phyloP scores from a whole-genome alignment of 2,113 vertebrate genomes.

The Nannospalax galili region DNA sequence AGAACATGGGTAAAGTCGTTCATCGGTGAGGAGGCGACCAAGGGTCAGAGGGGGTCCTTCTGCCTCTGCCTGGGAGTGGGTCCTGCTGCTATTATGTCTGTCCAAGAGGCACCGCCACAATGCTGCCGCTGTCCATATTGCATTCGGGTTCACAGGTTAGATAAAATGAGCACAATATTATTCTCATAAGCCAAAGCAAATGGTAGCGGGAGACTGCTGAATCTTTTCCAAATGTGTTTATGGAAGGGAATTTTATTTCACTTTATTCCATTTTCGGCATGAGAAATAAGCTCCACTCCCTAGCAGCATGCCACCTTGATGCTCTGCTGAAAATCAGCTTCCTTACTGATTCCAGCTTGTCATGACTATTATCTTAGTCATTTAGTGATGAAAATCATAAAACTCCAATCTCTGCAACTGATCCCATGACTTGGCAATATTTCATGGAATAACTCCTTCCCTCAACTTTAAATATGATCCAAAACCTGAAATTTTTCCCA shows the following conservation, averaged over 20 bases:
- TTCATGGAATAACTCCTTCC: not conserved
- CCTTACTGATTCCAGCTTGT: conserved; percentile 2
- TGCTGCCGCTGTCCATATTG: not conserved
- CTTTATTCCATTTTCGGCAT: not conserved
- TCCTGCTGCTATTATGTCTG: not conserved
- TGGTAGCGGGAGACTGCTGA: not conserved
- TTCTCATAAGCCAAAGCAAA: conserved; percentile 19
- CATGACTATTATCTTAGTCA: not conserved
- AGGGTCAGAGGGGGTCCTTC: not conserved
- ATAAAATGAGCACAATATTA: not conserved
- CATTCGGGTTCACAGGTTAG: not conserved
- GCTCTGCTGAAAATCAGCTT: conserved; percentile 28
- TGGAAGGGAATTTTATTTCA: not conserved
- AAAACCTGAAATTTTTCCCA: not conserved
- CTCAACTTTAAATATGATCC: not conserved
- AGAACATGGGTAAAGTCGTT: not conserved
- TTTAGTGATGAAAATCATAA: conserved; percentile 17
- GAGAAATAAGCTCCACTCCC: not conserved
- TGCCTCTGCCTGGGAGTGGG: not conserved
- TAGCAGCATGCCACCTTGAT: not conserved
- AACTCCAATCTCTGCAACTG: conserved; percentile 15
- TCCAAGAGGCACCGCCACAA: not conserved
- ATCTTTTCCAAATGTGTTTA: not conserved
- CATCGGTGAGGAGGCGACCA: not conserved
- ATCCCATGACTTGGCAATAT: conserved; percentile 34